These are phyloP conservation scores for Mastigias papua DNA, from an alignment of 30 jellyfish, hydroid and myxozoan genomes.

Conservation along the genomic window DNA sequence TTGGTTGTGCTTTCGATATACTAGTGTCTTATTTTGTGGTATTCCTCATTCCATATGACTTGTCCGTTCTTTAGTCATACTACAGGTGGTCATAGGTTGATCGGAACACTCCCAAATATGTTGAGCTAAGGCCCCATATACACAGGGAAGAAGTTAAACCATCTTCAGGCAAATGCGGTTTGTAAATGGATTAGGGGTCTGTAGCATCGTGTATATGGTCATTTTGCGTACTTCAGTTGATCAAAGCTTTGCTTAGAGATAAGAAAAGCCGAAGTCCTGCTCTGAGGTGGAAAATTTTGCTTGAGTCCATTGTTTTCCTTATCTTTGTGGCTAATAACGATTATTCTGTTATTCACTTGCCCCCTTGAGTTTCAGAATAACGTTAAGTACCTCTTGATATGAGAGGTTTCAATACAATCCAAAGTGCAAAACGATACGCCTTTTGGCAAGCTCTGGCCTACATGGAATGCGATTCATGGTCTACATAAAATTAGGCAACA, in stretches of 20 bases:
- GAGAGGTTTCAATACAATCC: background rate
- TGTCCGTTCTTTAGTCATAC: no score
- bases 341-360: background rate
- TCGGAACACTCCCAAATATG: no score
- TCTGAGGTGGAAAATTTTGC: background rate
- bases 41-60: no score
- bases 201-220: background rate
- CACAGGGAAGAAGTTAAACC: no score
- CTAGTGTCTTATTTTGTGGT: no score
- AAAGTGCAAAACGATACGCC: slow-evolving; percentile 21
- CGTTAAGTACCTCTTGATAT: background rate
- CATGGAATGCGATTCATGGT: slow-evolving; percentile 8
- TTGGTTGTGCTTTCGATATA: no score
- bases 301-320: background rate
- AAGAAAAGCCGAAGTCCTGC: background rate
- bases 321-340: background rate
- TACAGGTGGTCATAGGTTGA: no score
- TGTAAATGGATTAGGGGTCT: no score
- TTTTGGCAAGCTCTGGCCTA: slow-evolving; percentile 5
- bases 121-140: no score
- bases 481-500: background rate
- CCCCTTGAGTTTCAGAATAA: no score
- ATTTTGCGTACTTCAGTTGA: background rate
- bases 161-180: no score
- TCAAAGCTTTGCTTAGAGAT: background rate